A percentile compares a stretch with the other conserved stretches of the same genome.
phyloP scores from a whole-genome alignment of 2,113 vertebrate genomes.

The Thunnus thynnus region DNA sequence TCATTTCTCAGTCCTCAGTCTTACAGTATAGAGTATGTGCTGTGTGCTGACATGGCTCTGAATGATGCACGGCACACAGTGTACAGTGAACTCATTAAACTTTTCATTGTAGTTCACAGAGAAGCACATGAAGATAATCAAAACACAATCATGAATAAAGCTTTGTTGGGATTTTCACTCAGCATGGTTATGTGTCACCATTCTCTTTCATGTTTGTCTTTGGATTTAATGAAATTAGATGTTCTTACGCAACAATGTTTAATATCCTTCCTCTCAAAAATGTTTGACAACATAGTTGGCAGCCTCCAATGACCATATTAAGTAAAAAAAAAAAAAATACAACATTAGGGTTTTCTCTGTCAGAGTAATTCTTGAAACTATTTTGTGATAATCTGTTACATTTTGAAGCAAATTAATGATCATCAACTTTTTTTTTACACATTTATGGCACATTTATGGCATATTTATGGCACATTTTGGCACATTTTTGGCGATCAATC shows the following conservation, averaged over 20 bases:
- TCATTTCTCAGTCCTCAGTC: neutral
- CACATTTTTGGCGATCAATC: neutral
- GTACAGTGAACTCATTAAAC: constrained; percentile 59
- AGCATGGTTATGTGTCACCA: constrained; percentile 7
- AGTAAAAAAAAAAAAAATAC: neutral
- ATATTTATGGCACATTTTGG: neutral
- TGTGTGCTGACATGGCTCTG: neutral
- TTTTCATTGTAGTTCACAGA: constrained; percentile 35
- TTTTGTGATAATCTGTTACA: neutral
- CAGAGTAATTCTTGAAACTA: neutral
- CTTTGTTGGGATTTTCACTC: constrained; percentile 36
- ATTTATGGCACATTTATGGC: neutral
- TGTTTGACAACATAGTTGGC: constrained; percentile 14
- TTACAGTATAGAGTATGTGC: no score
- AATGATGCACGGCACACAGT: constrained; percentile 3
- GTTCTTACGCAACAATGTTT: neutral
- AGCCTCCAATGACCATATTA: neutral
- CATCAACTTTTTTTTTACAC: neutral
- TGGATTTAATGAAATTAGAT: constrained; percentile 16
- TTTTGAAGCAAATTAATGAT: neutral
- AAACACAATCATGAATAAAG: constrained; percentile 38
- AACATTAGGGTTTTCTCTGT: neutral
- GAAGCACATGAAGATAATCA: constrained; percentile 23
- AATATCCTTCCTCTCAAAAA: neutral
- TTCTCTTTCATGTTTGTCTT: constrained; percentile 36